Conservation (phyloP, 2,797 vertebrate genomes). For the Hyperoplus lanceolatus region DNA sequence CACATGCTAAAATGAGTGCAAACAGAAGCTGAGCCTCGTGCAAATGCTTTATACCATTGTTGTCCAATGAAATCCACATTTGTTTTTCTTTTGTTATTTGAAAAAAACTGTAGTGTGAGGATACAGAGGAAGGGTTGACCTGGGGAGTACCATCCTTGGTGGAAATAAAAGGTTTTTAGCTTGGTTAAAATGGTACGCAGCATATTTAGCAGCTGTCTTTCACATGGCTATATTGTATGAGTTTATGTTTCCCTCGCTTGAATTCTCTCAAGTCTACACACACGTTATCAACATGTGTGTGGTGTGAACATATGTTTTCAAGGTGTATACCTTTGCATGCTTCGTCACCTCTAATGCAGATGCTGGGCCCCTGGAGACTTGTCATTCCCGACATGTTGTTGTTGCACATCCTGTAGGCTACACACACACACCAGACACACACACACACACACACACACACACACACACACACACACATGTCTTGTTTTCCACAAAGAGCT, state of each 20-base stretch:
- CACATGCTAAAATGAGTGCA: too few species aligned
- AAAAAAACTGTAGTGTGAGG: too few species aligned
- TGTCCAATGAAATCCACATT: too few species aligned
- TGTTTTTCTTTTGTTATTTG: too few species aligned
- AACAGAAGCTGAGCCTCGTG: too few species aligned
- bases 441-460: too few species aligned
- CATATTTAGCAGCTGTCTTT: background rate
- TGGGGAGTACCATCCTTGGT: too few species aligned
- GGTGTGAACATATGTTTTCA: conserved; percentile 14
- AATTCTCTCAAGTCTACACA: background rate
- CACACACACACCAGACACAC: too few species aligned
- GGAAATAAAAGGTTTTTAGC: too few species aligned
- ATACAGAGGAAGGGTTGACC: too few species aligned
- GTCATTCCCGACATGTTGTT: background rate
- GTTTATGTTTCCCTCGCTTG: background rate
- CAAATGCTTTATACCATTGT: too few species aligned
- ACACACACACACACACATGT: background rate
- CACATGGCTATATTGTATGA: background rate
- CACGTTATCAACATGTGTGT: background rate
- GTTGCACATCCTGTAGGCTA: background rate
- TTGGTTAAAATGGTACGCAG: background rate
- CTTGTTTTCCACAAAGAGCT: conserved; percentile 10
- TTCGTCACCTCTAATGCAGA: conserved; percentile 15
- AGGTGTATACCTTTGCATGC: background rate
- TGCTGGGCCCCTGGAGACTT: background rate